Evolutionary conservation across 2,113 vertebrate genomes (phyloP).

Genomic region (Psittacula cyanocephala): DNA sequence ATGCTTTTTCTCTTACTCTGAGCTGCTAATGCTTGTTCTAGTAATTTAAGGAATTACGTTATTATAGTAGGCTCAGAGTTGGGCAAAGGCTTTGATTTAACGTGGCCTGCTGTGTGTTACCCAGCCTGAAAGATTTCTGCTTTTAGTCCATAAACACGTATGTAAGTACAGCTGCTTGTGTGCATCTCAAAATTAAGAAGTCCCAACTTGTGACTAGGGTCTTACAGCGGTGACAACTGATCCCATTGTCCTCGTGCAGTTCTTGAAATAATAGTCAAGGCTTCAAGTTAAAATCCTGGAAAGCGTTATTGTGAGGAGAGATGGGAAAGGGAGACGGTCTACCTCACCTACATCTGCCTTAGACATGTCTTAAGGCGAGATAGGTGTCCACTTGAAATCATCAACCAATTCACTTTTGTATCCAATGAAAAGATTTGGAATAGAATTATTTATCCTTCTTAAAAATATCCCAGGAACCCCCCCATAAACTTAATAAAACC

Average conservation of each 20-base stretch:
- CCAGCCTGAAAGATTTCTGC: neutral
- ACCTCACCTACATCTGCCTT: neutral
- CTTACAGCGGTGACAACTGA: neutral
- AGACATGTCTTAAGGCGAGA: neutral
- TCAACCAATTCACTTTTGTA: neutral
- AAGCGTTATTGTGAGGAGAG: neutral
- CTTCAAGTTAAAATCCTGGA: neutral
- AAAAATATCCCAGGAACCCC: neutral
- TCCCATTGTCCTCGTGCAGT: neutral
- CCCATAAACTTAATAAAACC: neutral
- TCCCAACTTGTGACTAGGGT: neutral
- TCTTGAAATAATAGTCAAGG: neutral
- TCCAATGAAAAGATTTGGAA: neutral
- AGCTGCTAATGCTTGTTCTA: neutral
- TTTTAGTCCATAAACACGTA: neutral
- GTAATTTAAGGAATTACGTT: neutral
- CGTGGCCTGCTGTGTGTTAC: accelerated
- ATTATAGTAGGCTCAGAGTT: neutral
- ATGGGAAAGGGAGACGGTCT: neutral
- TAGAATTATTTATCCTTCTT: neutral
- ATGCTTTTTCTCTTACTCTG: neutral
- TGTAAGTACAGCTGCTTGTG: accelerated
- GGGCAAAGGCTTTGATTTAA: neutral
- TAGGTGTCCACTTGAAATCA: neutral
- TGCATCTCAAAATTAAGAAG: neutral